Base-by-base conservation (phyloP, 2,797 vertebrate genomes). In the Lophura swinhoii region DNA sequence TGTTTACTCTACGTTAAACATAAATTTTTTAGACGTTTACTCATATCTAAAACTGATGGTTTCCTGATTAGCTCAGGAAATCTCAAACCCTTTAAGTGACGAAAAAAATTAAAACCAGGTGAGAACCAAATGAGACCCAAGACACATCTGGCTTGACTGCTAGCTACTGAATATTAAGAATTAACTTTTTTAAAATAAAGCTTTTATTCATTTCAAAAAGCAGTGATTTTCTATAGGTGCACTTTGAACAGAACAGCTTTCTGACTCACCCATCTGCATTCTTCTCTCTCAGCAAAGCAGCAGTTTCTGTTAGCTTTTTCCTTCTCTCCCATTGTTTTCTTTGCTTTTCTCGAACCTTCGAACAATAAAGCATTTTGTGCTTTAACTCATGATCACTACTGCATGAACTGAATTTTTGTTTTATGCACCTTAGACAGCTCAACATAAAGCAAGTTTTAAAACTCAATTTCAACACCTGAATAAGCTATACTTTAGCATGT, bases 181-280 rank as follows among this genome's bases (percentile, higher is more conserved):
- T 2, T 8, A 15, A 4, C 18, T 9, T 69, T 73, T 77, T 49
- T 44, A 60, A 85, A 91, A 37, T 28, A 73, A 69, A 73, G 21
- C 16, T 77, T 55, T 69, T 58, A 23, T 15, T 66, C 46, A 5
- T 68, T 83, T 89, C 10, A 15, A 69, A 55, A 64, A 31, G 26
- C 21, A 31, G 51, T 55, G 12, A 28, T 37, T 37, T 74, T 66
- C 75, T 48, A 48, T 28, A 53, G 26, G 6, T 59, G 29, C 10
- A 20, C 43, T 72, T 80, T 44, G 67, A 53, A 63, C 23, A 75
- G 35, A 46, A 43, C 20, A 68, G 6, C 14, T 63, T 70, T 51
- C 53, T 44, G 43, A 98, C 98, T 76, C 56, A 99, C 99, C 99
- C 99, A 84, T 99, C 99, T 11, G 99, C 99, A 20, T 99, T 98